These are phyloP conservation scores for Microctonus brassicae DNA, from an alignment of 2,888 invertebrate species.

Conservation along the genomic window DNA sequence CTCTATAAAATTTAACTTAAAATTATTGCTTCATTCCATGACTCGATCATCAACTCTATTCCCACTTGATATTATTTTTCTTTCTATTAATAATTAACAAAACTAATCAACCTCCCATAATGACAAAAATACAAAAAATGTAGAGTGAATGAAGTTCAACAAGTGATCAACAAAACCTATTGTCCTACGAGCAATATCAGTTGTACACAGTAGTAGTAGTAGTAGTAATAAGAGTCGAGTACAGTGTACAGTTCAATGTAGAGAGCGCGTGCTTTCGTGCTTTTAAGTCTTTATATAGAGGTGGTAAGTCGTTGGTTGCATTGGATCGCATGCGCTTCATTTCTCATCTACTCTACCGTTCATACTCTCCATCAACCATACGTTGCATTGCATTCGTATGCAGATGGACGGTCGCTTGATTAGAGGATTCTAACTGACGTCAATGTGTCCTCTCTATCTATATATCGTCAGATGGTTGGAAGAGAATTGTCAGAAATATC, in stretches of 20 bases:
- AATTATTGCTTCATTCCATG: no score
- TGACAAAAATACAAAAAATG: no score
- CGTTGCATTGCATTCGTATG: slow-evolving; percentile 51
- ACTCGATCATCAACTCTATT: no score
- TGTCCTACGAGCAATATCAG: no score
- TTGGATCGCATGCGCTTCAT: background rate
- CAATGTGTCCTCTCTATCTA: background rate
- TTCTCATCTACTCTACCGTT: background rate
- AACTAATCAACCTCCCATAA: no score
- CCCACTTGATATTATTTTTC: no score
- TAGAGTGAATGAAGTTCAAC: no score
- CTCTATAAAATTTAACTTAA: no score
- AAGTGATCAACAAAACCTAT: no score
- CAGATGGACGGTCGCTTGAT: slow-evolving; percentile 54
- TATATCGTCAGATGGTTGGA: background rate
- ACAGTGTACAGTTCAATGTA: background rate
- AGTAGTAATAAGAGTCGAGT: no score
- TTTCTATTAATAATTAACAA: no score
- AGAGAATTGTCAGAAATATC: background rate
- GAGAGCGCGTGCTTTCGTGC: background rate
- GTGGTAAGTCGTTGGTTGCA: background rate
- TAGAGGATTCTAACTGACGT: slow-evolving; percentile 49
- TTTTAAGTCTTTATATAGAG: background rate
- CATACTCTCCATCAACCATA: background rate
- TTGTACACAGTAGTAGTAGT: no score